Evolutionary conservation across 2,797 vertebrate species (phyloP).

Genomic region (Falco rusticolus): DNA sequence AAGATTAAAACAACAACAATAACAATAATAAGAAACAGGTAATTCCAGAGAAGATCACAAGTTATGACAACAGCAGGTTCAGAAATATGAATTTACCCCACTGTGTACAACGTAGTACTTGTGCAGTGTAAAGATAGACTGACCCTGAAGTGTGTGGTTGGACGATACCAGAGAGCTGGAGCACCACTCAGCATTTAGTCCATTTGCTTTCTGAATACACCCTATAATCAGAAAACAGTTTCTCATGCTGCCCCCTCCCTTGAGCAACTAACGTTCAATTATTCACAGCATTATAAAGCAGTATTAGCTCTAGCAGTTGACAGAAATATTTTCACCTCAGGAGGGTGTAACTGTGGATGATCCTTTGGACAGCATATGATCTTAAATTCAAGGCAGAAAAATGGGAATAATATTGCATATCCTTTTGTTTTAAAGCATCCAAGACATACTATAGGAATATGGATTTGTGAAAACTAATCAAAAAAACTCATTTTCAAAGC

Average conservation of each 20-base stretch:
- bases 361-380: not conserved
- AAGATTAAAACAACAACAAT: not conserved
- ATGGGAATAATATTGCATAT: not conserved
- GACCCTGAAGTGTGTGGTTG: not conserved
- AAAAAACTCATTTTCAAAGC: not conserved
- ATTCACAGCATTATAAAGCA: slow-evolving; percentile 65
- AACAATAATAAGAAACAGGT: not conserved
- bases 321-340: not conserved
- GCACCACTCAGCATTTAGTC: slow-evolving; percentile 23
- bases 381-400: not conserved
- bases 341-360: not conserved
- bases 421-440: not conserved
- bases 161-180: not conserved
- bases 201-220: slow-evolving; percentile 65
- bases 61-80: not conserved
- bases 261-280: slow-evolving; percentile 33
- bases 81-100: not conserved
- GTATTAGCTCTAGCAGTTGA: slow-evolving; percentile 42
- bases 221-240: slow-evolving; percentile 72
- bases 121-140: not conserved
- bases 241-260: slow-evolving; percentile 70
- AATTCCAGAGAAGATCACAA: not conserved
- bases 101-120: not conserved
- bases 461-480: not conserved
- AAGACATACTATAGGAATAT: not conserved